Base-by-base conservation (phyloP, 2,888 invertebrate species). In the Drosophila nigritarsus region DNA sequence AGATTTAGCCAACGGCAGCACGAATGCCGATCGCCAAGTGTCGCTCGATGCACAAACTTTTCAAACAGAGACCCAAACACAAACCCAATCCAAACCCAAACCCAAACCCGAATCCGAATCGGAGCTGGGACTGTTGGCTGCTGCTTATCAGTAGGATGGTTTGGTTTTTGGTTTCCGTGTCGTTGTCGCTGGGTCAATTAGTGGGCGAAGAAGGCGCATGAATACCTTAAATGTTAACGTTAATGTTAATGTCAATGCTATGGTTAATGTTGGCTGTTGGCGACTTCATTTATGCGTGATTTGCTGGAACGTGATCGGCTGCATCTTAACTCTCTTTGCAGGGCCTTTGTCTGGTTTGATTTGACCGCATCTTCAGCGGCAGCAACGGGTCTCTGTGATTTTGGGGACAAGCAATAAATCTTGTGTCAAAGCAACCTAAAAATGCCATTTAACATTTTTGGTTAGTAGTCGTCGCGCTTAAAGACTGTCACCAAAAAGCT, bases 351-450 rank as follows among this genome's bases (percentile, higher is more conserved):
- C 54, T 78, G 64, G 58, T 75, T 75, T 78, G 68, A 70, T 74
- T 56, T 78, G 42, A 62, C 77, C 72, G 61, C 59, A 67, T 55
- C 79, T 55, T 42, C 64, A 67, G 49, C 42, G 67, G 68, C 70
- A 68, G 50, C 74, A 69, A 55, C 69, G 45, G 67, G 45, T 42
- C 62, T 82, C 79, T 81, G 75, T 81, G 82, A 84, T 89, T 91
- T 84, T 82, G 79, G 89, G 87, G 90, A 89, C 90, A 90, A 79
- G 80, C 73, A 82, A 91, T 91, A 90, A 91, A 91, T 91, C 91
- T 89, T 83, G 51, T 71, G 75, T 77, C 85, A 78, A 49, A 66
- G 73, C 72, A 76, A 73, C 59, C 83, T 69, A 53, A 73, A 70
- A 83, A 73, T 70, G 89, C 67, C 75, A 82, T 87, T 90, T 90